Base-by-base conservation (phyloP, 2,797 vertebrate species). In the Darevskia mixta region DNA sequence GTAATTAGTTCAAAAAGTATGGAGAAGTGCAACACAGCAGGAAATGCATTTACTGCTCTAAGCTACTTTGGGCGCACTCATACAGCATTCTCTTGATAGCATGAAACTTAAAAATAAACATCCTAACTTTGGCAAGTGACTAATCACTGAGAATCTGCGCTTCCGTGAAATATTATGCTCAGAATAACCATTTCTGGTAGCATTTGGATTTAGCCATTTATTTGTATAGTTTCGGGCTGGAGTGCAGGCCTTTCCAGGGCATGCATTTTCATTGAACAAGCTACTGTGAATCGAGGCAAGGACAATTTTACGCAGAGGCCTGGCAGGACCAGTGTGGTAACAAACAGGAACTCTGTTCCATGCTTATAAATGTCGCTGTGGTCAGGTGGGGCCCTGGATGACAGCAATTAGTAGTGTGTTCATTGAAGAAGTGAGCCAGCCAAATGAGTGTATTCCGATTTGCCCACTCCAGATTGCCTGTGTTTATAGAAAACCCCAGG, bases 21-120 rank as follows among this genome's bases (percentile, higher is more conserved):
- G 72, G 27, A 89, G 10, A 83, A 6, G 8, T 80, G 66, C 64
- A 55, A 80, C 87, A 77, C 67, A 89, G 58, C 7, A 90, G 76
- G 89, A 87, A 72, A 5, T 80, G 49, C 87, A 4, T 87, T 90
- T 87, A 86, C 82, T 11, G 81, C 10, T 82, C 18, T 67, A 23
- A 41, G 78, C 10, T 84, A 35, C 25, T 55, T 72, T 27, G n/a
- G 69, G 10, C 80, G 32, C 18, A 55, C 35, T 2, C 73, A 4
- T 82, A 86, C 84, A 86, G 80, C 76, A 69, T 45, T 79, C 76
- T 27, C 4, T 18, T 91, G 67, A 25, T 71, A 85, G 10, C 15
- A 64, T 55, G 76, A 23, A 88, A 90, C 64, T 73, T 79, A 1
- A 58, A 66, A 82, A 82, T 27, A 43, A 38, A 41, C n/a, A 73